Conservation (phyloP, 53 echinoderm and acorn worm genomes). For the Holothuria leucospilota region DNA sequence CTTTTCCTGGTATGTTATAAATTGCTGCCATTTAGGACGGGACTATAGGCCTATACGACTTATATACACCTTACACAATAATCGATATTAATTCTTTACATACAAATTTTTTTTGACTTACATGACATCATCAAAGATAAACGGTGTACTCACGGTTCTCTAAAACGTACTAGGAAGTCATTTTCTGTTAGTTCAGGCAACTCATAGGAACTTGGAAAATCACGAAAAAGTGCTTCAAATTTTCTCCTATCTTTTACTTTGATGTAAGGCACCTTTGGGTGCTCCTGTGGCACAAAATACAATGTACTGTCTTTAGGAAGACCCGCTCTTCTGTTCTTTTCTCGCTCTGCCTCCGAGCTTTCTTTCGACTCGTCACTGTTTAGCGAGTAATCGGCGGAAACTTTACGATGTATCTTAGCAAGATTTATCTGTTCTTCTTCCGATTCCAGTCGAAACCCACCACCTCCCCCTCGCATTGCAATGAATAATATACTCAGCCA, state of each 20-base stretch:
- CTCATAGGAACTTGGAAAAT: slow-evolving; percentile 52
- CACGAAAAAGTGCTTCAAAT: slow-evolving; percentile 65
- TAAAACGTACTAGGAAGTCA: slow-evolving; percentile 7
- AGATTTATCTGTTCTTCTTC: not conserved
- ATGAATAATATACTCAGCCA: slow-evolving; percentile 1
- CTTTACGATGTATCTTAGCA: slow-evolving; percentile 12
- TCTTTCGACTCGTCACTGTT: slow-evolving; percentile 11
- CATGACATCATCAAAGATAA: no score
- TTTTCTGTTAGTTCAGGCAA: slow-evolving; percentile 40
- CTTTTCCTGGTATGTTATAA: no score
- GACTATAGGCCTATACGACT: no score
- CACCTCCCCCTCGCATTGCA: not conserved
- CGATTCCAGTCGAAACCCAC: not conserved
- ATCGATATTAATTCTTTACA: no score
- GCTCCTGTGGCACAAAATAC: slow-evolving; percentile 55
- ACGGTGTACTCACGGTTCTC: slow-evolving; percentile 14
- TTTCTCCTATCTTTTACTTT: slow-evolving; percentile 65
- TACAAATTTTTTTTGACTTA: no score
- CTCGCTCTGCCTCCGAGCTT: not conserved
- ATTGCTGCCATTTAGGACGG: no score
- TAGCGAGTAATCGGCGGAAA: slow-evolving; percentile 26
- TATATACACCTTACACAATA: no score
- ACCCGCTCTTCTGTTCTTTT: slow-evolving; percentile 53
- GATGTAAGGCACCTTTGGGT: slow-evolving; percentile 34
- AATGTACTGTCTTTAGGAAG: slow-evolving; percentile 75